These are phyloP conservation scores for Hydrolagus colliei DNA, from an alignment of 2,797 vertebrate species.

Conservation along the genomic window DNA sequence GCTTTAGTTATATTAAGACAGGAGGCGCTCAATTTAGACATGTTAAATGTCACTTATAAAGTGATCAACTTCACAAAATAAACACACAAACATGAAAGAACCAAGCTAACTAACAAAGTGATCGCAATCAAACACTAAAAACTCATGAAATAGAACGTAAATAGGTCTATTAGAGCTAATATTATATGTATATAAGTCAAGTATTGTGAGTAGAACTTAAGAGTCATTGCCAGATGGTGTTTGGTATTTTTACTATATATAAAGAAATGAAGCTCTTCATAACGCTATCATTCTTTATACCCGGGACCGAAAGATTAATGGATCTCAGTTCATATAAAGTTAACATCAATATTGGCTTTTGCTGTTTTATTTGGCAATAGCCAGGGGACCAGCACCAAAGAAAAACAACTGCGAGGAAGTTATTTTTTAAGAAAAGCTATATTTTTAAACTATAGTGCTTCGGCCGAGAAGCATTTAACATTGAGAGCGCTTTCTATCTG, in stretches of 20 bases:
- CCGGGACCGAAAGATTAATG: slow-evolving; percentile 16
- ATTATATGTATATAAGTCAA: not conserved
- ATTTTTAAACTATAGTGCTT: not conserved
- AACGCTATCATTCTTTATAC: slow-evolving; percentile 1
- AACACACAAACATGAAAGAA: not conserved
- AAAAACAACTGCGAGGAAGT: not conserved
- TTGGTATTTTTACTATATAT: not conserved
- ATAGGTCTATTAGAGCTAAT: no score
- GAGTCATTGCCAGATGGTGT: not conserved
- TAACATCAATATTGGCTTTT: slow-evolving; percentile 31
- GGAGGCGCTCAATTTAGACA: not conserved
- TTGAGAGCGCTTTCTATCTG: not conserved
- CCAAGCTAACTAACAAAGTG: no score
- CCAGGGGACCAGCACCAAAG: not conserved
- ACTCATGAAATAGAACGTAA: no score
- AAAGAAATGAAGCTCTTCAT: not conserved
- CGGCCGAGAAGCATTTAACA: not conserved
- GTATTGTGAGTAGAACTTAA: not conserved
- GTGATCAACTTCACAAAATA: not conserved
- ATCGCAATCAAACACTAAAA: no score
- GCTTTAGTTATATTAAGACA: no score
- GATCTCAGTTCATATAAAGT: slow-evolving; percentile 21
- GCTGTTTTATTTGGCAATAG: slow-evolving; percentile 11
- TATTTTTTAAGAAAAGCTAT: not conserved
- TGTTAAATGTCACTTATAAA: not conserved